A percentile compares a stretch with the other conserved stretches of the same genome.
phyloP scores from a whole-genome alignment of 2,888 invertebrate genomes.

The Clusia tigrina region DNA sequence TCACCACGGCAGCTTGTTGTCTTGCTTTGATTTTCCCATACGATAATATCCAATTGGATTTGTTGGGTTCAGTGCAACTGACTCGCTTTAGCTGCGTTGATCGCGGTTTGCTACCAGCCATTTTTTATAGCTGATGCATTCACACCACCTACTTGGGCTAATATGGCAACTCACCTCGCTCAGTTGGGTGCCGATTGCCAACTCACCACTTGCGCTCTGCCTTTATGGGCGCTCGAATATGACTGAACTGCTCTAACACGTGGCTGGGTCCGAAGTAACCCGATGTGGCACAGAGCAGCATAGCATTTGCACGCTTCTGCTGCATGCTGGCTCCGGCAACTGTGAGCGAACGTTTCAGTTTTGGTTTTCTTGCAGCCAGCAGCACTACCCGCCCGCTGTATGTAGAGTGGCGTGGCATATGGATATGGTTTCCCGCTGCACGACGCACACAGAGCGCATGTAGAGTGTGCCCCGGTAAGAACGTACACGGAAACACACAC shows the following conservation, averaged over 20 bases:
- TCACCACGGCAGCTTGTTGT: not conserved
- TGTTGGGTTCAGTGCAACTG: not conserved
- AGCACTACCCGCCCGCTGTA: conserved; percentile 26
- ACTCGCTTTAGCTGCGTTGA: not conserved
- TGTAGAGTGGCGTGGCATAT: conserved; percentile 35
- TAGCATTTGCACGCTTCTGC: not conserved
- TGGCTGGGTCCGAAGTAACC: no score
- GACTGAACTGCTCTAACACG: not conserved
- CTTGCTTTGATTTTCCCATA: no score
- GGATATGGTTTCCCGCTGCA: conserved; percentile 36
- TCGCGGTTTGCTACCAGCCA: not conserved
- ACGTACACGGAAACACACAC: no score
- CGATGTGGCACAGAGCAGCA: no score
- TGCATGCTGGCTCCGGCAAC: not conserved
- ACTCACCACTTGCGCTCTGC: not conserved
- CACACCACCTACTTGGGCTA: no score
- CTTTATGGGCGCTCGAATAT: not conserved
- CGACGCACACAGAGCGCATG: conserved; percentile 32
- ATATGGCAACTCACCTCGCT: not conserved
- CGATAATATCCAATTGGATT: not conserved
- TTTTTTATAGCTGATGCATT: no score
- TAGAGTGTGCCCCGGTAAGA: conserved; percentile 2
- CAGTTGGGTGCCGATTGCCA: no score
- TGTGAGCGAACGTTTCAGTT: not conserved
- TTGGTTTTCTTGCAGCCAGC: not conserved